Conservation (phyloP, 2,888 invertebrate species). For the Ryuthela nishihirai region DNA sequence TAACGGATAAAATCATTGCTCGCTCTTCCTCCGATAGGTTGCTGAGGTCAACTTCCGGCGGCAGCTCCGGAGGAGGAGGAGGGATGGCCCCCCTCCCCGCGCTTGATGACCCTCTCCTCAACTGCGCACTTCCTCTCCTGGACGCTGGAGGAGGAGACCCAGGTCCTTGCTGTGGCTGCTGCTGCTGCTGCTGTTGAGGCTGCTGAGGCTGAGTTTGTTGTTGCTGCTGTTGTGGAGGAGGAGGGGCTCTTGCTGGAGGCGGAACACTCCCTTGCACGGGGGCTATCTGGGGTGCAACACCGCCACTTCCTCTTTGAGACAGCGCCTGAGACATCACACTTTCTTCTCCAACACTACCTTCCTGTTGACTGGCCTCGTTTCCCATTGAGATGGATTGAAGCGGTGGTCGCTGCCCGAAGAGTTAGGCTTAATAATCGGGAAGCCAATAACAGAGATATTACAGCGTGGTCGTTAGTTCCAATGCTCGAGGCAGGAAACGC, state of each 20-base stretch:
- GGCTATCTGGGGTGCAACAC: neutral
- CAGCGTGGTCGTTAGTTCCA: too few species aligned
- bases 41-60: slow-evolving; percentile 57
- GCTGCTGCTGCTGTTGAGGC: too few species aligned
- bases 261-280: slow-evolving; percentile 2
- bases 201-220: neutral
- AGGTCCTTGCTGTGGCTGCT: too few species aligned
- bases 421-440: too few species aligned
- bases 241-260: neutral
- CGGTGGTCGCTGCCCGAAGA: too few species aligned
- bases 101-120: too few species aligned
- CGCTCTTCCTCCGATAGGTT: slow-evolving; percentile 61
- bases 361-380: slow-evolving; percentile 35
- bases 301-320: neutral
- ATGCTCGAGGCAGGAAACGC: too few species aligned
- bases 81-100: slow-evolving; percentile 1
- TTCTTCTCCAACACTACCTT: too few species aligned
- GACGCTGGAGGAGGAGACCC: neutral
- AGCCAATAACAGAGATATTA: too few species aligned
- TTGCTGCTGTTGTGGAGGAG: neutral
- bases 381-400: slow-evolving; percentile 32
- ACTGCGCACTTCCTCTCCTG: too few species aligned
- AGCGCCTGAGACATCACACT: too few species aligned
- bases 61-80: slow-evolving; percentile 10
- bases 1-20: slow-evolving; percentile 60